A percentile compares a stretch with the other conserved stretches of the same genome.
Evolutionary conservation across 2,888 invertebrate species (phyloP).

Genomic region (Schizaphis graminum): DNA sequence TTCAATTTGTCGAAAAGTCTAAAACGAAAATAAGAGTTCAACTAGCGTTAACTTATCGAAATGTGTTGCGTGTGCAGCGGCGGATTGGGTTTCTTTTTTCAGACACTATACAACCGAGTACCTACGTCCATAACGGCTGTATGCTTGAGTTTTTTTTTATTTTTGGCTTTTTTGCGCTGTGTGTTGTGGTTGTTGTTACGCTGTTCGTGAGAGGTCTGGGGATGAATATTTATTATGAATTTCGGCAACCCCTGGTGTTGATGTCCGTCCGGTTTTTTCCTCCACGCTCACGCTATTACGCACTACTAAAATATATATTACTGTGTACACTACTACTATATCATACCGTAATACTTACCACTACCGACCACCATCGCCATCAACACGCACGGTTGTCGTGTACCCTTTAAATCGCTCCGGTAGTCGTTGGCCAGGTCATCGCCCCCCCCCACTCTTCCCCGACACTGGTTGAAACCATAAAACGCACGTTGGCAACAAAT

Average conservation of each 20-base stretch:
- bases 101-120: background rate
- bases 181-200: background rate
- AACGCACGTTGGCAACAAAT: constrained; percentile 50
- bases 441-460: background rate
- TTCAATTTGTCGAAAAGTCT: constrained; percentile 29
- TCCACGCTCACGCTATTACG: background rate
- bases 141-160: background rate
- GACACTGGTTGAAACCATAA: constrained; percentile 35
- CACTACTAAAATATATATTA: background rate
- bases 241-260: constrained; percentile 35
- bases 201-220: background rate
- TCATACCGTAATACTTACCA: background rate
- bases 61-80: background rate
- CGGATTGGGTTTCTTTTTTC: background rate
- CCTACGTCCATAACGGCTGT: background rate
- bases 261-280: background rate
- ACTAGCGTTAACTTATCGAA: background rate
- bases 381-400: background rate
- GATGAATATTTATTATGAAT: constrained; percentile 54
- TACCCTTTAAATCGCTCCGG: constrained; percentile 58
- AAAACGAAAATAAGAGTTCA: background rate
- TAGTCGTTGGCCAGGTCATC: background rate
- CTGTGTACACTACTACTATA: background rate
- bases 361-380: background rate
- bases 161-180: background rate